Evolutionary conservation across 2,797 vertebrate species (phyloP).

Genomic region (Cyprinella venusta): DNA sequence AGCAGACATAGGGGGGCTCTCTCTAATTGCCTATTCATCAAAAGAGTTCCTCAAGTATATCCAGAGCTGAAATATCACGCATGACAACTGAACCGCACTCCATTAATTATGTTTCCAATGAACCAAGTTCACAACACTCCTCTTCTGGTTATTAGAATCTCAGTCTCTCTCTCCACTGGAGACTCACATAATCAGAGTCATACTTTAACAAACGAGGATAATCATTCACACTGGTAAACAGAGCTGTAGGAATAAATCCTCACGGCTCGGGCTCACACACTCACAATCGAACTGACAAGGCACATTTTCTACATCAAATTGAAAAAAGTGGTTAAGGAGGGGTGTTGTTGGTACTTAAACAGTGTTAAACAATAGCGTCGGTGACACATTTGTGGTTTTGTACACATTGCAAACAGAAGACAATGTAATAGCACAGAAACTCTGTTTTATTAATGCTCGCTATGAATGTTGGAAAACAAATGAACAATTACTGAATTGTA

Average conservation of each 20-base stretch:
- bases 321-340: slow-evolving; percentile 11
- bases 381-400: slow-evolving; percentile 16
- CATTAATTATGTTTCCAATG: slow-evolving; percentile 76
- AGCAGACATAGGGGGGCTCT: slow-evolving; percentile 73
- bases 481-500: slow-evolving; percentile 8
- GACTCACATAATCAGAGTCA: slow-evolving; percentile 49
- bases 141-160: slow-evolving; percentile 49
- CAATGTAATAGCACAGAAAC: neutral
- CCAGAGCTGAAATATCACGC: slow-evolving; percentile 71
- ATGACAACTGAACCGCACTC: slow-evolving; percentile 74
- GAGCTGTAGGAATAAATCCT: slow-evolving; percentile 42
- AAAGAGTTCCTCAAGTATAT: slow-evolving; percentile 76
- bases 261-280: slow-evolving; percentile 37
- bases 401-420: slow-evolving; percentile 14
- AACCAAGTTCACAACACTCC: slow-evolving; percentile 56
- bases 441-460: slow-evolving; percentile 5
- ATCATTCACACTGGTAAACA: slow-evolving; percentile 48
- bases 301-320: slow-evolving; percentile 33
- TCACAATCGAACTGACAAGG: slow-evolving; percentile 37
- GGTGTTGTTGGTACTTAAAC: slow-evolving; percentile 18
- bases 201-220: slow-evolving; percentile 49
- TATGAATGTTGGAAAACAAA: slow-evolving; percentile 21
- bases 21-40: slow-evolving; percentile 85
- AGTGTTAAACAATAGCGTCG: slow-evolving; percentile 25
- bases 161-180: slow-evolving; percentile 19